Base-by-base conservation (phyloP, 2,888 invertebrate genomes). In the Mesochorus sp. region DNA sequence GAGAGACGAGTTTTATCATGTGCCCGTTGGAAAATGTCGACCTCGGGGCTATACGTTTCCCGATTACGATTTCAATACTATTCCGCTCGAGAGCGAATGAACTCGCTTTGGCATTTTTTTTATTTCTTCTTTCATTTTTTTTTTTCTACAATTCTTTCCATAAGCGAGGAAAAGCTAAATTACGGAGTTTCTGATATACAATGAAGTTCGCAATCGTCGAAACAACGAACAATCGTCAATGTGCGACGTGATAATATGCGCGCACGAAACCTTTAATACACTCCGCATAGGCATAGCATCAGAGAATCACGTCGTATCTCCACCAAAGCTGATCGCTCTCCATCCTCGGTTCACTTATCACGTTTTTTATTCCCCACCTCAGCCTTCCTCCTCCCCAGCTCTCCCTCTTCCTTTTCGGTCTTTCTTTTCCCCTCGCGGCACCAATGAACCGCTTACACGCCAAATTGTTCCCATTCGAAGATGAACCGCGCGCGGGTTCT, bases 401-500 rank as follows among this genome's bases (percentile, higher is more conserved):
- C 21, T 51, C 21, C 28, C 67, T 28, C 51, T 17, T 17, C 57
- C 28, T 19, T 14, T 57, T 12, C 26, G 12, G n/a, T 8, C 12
- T 57, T 26, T 3, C 28, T 61, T 37, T 21, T 39, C 21, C 47
- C 57, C 57, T 42, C n/a, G 53, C 42, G 51, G 59, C 71, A 72
- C 49, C 44, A 37, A 61, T 81, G 83, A 74, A 53, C 83, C 83
- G 73, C 83, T 85, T 84, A 85, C 85, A 84, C 85, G 82, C 85
- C 83, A 86, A 87, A 88, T 88, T 85, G 87, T 88, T 87, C 85
- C 87, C 85, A 85, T 85, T 86, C 87, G 82, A 85, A 86, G 87
- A 86, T 82, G 84, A 87, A 85, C 84, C 84, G 82, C 82, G 80
- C 82, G 80, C 47, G 72, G 70, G 44, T 59, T 76, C 78, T 80